Base-by-base conservation (phyloP, 2,888 invertebrate species). In the Brachyopa scutellaris region DNA sequence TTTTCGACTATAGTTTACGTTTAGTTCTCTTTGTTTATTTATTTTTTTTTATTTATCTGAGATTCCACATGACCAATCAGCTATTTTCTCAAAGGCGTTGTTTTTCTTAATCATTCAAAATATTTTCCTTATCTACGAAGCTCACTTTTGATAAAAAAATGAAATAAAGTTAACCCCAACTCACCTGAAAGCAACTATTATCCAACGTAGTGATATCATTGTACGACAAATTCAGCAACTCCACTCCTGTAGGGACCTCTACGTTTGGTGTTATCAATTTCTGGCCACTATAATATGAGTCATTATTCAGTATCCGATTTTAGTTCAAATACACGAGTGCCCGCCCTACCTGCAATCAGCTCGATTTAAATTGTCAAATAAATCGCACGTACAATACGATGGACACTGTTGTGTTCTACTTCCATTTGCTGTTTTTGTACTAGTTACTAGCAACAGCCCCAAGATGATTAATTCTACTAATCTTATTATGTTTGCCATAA, bases 181-280 rank as follows among this genome's bases (percentile, higher is more conserved):
- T 90, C 89, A 94, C 94, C 91, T 92, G 90, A 87, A 94, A 94
- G 88, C 92, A 92, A 85, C 91, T 92, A 86, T 93, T 92, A 73
- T 93, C 92, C 86, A 94, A 88, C 85, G 92, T 92, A 84, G 92
- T 92, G 84, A 94, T 93, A 85, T 91, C 92, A 89, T 94, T 94
- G 84, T 92, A 91, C 84, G 92, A 93, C 80, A 94, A 89, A 88
- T 93, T 93, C 80, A 94, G 92, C 45, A 93, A 90, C 89, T 94
- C 92, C 26, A 93, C 93, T 17, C 90, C 90, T 49, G 89, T 88
- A 0, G 94, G 93, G 86, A 94, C 92, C 85, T 93, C 93, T 72
- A 93, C 90, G 85, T 92, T 92, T 2, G 94, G 90, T 85, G 90
- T 91, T 82, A 93, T 91, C 85, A 94, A 91, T 78, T 92, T 93